phyloP scores from a whole-genome alignment of 2,888 invertebrate species.

The Philaethria dido region DNA sequence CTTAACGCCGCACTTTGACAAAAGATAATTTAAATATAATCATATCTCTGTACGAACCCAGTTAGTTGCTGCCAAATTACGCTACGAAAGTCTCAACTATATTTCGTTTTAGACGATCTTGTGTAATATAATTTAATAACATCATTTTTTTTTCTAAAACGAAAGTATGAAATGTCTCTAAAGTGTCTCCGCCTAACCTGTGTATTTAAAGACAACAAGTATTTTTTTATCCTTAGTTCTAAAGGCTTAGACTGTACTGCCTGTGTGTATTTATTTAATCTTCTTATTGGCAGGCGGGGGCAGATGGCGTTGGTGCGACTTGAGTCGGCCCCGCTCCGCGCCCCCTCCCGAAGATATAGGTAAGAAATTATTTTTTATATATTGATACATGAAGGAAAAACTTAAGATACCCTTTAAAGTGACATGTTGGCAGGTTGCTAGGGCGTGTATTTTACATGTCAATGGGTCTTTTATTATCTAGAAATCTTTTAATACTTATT shows the following conservation, averaged over 20 bases:
- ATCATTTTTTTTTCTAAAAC: background rate
- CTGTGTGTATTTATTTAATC: background rate
- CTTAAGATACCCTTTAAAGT: too few species aligned
- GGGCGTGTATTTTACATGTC: too few species aligned
- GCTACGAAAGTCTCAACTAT: too few species aligned
- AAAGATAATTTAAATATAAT: too few species aligned
- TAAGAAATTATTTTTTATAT: constrained; percentile 49
- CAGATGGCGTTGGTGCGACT: constrained; percentile 76
- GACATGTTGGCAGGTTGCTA: too few species aligned
- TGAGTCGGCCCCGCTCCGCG: constrained; percentile 75
- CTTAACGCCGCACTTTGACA: too few species aligned
- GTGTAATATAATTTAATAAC: too few species aligned
- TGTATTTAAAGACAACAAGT: background rate
- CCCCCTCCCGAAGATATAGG: constrained; percentile 72
- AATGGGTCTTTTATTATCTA: too few species aligned
- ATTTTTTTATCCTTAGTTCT: background rate
- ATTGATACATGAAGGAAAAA: too few species aligned
- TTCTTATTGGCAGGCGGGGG: constrained; percentile 70
- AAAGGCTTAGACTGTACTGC: background rate
- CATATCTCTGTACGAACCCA: too few species aligned
- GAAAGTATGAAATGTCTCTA: background rate
- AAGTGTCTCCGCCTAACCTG: background rate
- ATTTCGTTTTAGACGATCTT: background rate
- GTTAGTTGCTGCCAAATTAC: too few species aligned
- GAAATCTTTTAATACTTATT: too few species aligned